Conservation (phyloP, 2,888 invertebrate species). For the Plebejus melissa region DNA sequence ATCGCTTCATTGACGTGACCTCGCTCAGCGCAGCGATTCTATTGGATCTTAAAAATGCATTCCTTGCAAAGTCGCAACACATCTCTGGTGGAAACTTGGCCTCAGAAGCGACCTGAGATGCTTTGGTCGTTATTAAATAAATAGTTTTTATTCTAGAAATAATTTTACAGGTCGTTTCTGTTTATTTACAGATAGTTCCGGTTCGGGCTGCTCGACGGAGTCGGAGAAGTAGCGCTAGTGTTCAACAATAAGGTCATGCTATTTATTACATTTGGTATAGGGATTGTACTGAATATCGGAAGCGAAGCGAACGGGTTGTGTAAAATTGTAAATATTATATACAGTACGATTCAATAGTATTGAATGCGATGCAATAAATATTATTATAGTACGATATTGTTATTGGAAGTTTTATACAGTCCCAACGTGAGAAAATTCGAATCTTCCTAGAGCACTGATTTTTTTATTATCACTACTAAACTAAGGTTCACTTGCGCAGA, state of each 20-base stretch:
- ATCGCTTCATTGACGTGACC: too few relatives aligned
- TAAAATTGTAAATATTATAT: slow-evolving; percentile 14
- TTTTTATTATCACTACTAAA: neutral
- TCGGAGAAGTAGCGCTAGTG: slow-evolving; percentile 68
- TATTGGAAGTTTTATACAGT: slow-evolving; percentile 7
- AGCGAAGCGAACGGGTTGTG: neutral
- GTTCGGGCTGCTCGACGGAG: slow-evolving; percentile 81
- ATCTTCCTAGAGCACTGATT: neutral
- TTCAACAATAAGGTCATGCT: slow-evolving; percentile 73
- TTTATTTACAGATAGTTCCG: slow-evolving; percentile 61
- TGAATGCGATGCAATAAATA: slow-evolving; percentile 11
- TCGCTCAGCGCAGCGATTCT: too few relatives aligned
- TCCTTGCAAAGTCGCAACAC: too few relatives aligned
- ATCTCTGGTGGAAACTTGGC: too few relatives aligned
- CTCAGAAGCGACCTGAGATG: too few relatives aligned
- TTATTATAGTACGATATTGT: slow-evolving; percentile 4
- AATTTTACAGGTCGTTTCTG: neutral
- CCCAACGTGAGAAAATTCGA: neutral
- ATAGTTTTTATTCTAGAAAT: too few relatives aligned
- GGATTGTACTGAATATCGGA: neutral
- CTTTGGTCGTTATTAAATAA: too few relatives aligned
- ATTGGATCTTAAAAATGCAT: too few relatives aligned
- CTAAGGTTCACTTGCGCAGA: neutral
- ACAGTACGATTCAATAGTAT: slow-evolving; percentile 9
- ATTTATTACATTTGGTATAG: slow-evolving; percentile 41